phyloP scores from a whole-genome alignment of 2,888 invertebrate species.

The Euzophera pinguis region DNA sequence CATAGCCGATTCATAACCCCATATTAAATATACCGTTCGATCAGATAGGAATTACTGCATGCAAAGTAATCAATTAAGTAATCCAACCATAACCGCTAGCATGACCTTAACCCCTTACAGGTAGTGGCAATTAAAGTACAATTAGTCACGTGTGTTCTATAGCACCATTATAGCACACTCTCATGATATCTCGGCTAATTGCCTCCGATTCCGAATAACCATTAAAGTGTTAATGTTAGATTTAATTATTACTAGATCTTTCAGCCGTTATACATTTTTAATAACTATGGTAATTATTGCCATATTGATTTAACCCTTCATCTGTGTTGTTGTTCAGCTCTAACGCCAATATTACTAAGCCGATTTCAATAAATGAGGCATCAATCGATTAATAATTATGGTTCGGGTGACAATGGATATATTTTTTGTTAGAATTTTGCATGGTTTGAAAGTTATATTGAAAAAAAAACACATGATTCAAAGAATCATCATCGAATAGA shows the following conservation, averaged over 20 bases:
- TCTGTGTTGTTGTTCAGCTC: too few relatives aligned
- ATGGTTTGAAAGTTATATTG: too few relatives aligned
- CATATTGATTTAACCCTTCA: background rate
- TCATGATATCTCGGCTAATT: constrained; percentile 2
- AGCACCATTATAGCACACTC: background rate
- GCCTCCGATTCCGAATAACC: background rate
- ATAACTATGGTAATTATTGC: background rate
- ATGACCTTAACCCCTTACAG: constrained; percentile 4
- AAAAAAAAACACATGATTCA: too few relatives aligned
- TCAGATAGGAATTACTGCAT: too few relatives aligned
- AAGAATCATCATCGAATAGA: too few relatives aligned
- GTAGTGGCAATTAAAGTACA: background rate
- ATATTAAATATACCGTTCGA: too few relatives aligned
- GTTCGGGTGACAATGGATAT: too few relatives aligned
- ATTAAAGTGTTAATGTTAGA: background rate
- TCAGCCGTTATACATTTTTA: background rate
- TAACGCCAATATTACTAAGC: too few relatives aligned
- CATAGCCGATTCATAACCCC: too few relatives aligned
- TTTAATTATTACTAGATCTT: constrained; percentile 1
- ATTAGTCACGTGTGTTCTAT: constrained; percentile 1
- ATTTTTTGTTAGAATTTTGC: too few relatives aligned
- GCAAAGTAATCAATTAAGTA: background rate
- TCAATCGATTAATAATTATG: too few relatives aligned
- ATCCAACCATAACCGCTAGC: background rate
- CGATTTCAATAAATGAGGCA: too few relatives aligned